Base-by-base conservation (phyloP, 2,797 vertebrate species). In the Pelobates cultripes region DNA sequence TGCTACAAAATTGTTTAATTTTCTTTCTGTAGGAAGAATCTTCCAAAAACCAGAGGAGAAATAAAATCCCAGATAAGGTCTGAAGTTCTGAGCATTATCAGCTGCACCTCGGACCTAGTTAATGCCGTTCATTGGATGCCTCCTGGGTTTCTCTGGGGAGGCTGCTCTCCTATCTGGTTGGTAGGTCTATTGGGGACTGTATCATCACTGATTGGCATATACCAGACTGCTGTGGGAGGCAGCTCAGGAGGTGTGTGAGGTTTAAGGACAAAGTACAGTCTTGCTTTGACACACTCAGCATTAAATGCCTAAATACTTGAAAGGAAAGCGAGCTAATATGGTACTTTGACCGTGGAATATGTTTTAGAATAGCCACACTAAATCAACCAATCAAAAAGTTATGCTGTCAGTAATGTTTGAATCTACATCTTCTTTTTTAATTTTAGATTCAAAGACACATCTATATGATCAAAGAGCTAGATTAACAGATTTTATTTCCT, bases 61-160 rank as follows among this genome's bases (percentile, higher is more conserved):
- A 3, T 88, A 41, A 86, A 64, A 82, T 89, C 76, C 5, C 91
- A 90, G 88, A 90, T 95, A 78, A 88, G 43, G 85, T 86, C 86
- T 0, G 97, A 99, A 87, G 51, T 90, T 0, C 82, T 99, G 61
- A 92, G 87, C 14, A 70, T 97, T 70, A 45, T 97, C 72, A 89
- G 93, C 80, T 89, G 90, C 68, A 0, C 90, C 86, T 95, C 95
- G 0, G 98, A 99, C 88, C 91, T 99, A 71, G 88, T 88, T 85
- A 99, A 98, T 0, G 96, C 97, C 0, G 75, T 99, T 86, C 97
- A 99, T 72, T 99, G 98, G 97, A 94, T 99, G 93, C 96, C 97
- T 0, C 90, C 92, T 0, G 98, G 98, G 0, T 90, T 98, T 75
- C 91, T 99, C 2, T 99, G 97, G 97, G 96, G 95, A 0, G 96